Percentiles rank a stretch among this genome's conserved stretches.
Conservation (phyloP, 2,797 vertebrate genomes). For the Naso thynnoides region DNA sequence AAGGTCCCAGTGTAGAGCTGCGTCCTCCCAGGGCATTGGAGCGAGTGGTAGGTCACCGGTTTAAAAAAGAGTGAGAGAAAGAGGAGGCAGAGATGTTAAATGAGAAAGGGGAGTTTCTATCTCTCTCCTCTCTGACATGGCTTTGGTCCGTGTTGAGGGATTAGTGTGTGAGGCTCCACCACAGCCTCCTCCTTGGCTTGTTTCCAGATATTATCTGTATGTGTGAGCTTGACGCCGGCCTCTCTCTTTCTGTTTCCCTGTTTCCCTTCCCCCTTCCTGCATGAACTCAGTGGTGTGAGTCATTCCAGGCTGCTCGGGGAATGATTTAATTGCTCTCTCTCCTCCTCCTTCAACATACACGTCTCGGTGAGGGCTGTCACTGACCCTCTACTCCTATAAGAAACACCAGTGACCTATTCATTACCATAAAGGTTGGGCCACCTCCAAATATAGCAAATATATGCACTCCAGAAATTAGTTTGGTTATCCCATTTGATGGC, state of each 20-base stretch:
- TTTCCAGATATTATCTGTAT: slow-evolving; percentile 78
- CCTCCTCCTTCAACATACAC: slow-evolving; percentile 51
- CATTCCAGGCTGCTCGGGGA: slow-evolving; percentile 73
- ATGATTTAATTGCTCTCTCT: slow-evolving; percentile 80
- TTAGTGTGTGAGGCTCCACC: slow-evolving; percentile 64
- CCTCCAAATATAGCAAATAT: slow-evolving; percentile 50
- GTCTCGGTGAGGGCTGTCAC: slow-evolving; percentile 55
- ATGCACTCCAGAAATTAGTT: slow-evolving; percentile 44
- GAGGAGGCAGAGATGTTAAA: slow-evolving; percentile 32
- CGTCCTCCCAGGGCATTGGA: slow-evolving; percentile 45
- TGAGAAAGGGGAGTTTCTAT: slow-evolving; percentile 51
- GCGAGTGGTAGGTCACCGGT: slow-evolving; percentile 48
- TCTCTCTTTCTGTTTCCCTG: slow-evolving; percentile 37
- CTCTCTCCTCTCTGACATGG: slow-evolving; percentile 57
- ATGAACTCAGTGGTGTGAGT: slow-evolving; percentile 74
- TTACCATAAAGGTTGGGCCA: slow-evolving; percentile 53
- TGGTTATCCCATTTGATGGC: slow-evolving; percentile 37
- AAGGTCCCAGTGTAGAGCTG: slow-evolving; percentile 39
- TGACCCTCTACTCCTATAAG: slow-evolving; percentile 61
- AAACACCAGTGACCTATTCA: slow-evolving; percentile 53
- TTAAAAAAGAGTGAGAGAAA: slow-evolving; percentile 49
- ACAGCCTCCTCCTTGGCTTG: slow-evolving; percentile 62
- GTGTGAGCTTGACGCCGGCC: slow-evolving; percentile 54
- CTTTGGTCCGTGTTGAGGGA: slow-evolving; percentile 63
- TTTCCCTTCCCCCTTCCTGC: slow-evolving; percentile 38